phyloP scores from a whole-genome alignment of 2,888 invertebrate species.

The Apotomis turbidana region DNA sequence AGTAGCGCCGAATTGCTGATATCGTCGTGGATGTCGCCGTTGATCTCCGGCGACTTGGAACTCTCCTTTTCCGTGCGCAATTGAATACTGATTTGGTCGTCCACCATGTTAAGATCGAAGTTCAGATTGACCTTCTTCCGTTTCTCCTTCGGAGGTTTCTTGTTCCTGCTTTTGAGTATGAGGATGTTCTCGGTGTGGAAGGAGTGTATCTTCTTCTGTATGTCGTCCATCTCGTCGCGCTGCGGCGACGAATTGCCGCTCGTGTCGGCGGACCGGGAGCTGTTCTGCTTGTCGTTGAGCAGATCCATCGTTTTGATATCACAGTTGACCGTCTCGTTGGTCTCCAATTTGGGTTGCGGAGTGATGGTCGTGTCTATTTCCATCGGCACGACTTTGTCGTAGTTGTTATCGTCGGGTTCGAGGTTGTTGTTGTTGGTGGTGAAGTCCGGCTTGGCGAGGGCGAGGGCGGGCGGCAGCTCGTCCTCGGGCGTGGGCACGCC shows the following conservation, averaged over 20 bases:
- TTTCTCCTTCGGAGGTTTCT: constrained; percentile 81
- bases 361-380: constrained; percentile 75
- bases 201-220: constrained; percentile 85
- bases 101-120: constrained; percentile 81
- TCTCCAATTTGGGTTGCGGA: constrained; percentile 69
- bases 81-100: constrained; percentile 80
- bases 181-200: constrained; percentile 86
- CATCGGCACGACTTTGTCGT: constrained; percentile 75
- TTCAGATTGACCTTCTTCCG: constrained; percentile 82
- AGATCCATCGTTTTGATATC: constrained; percentile 67
- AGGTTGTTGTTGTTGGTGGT: constrained; percentile 71
- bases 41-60: constrained; percentile 61
- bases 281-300: constrained; percentile 69
- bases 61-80: constrained; percentile 69
- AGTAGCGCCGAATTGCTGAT: constrained; percentile 58
- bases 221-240: constrained; percentile 84
- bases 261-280: constrained; percentile 75
- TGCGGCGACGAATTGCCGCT: constrained; percentile 80
- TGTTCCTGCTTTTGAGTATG: constrained; percentile 84
- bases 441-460: constrained; percentile 62
- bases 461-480: constrained; percentile 65
- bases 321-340: constrained; percentile 58
- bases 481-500: constrained; percentile 75
- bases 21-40: constrained; percentile 72
- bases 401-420: constrained; percentile 68